A percentile compares a stretch with the other conserved stretches of the same genome.
These are phyloP conservation scores for Spisula subtruncata DNA, from an alignment of 2,888 invertebrate species.

Conservation along the genomic window DNA sequence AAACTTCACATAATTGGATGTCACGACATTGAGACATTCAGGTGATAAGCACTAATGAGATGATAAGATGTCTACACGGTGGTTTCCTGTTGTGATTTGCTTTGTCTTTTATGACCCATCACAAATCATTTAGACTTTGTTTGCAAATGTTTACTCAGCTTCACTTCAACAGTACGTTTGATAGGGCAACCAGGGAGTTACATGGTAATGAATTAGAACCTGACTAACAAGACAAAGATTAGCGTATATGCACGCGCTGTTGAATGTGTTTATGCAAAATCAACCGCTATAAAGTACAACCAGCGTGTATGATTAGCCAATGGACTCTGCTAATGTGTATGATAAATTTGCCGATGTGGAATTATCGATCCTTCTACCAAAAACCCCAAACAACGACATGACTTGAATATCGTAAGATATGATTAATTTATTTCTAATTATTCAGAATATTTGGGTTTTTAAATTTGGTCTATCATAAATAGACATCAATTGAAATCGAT, in stretches of 20 bases:
- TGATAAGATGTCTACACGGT: not conserved
- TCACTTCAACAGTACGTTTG: not conserved
- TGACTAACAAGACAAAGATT: not conserved
- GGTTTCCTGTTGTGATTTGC: constrained; percentile 16
- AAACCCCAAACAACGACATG: too few species aligned
- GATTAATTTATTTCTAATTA: too few species aligned
- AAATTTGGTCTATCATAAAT: too few species aligned
- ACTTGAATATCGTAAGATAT: too few species aligned
- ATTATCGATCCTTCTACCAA: too few species aligned
- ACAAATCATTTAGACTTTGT: not conserved
- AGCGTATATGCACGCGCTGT: not conserved
- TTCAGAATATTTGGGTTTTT: too few species aligned
- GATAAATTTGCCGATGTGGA: too few species aligned
- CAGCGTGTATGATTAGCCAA: not conserved
- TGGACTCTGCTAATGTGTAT: too few species aligned
- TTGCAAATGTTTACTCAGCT: not conserved
- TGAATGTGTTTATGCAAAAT: not conserved
- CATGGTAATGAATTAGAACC: not conserved
- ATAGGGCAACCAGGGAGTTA: not conserved
- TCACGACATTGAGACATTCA: constrained; percentile 12
- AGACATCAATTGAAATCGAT: too few species aligned
- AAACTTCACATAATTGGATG: not conserved
- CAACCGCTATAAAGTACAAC: not conserved
- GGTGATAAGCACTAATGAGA: not conserved
- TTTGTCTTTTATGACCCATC: not conserved